A percentile compares a stretch with the other conserved stretches of the same genome.
phyloP scores from a whole-genome alignment of 2,797 vertebrate genomes.

The Halcyon leucocephala region DNA sequence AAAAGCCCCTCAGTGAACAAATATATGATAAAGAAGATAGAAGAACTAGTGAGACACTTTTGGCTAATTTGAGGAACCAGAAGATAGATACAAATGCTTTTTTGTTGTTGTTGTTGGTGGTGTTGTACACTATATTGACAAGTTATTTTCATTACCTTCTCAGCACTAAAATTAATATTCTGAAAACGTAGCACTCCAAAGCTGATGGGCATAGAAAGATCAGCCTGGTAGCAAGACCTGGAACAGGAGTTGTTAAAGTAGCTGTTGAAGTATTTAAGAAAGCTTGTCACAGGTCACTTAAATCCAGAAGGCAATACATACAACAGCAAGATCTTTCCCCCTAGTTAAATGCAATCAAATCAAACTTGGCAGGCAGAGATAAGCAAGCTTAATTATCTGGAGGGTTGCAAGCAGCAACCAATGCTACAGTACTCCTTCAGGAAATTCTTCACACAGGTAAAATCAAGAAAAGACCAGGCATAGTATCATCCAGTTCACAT shows the following conservation, averaged over 20 bases:
- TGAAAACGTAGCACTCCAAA: background rate
- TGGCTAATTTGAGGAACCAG: background rate
- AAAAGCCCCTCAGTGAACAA: background rate
- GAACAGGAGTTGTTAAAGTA: background rate
- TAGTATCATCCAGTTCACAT: background rate
- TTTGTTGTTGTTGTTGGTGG: background rate
- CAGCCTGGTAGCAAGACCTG: background rate
- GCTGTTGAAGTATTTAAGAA: background rate
- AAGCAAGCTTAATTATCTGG: background rate
- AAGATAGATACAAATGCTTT: background rate
- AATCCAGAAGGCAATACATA: background rate
- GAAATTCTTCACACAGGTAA: background rate
- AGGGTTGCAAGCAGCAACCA: background rate
- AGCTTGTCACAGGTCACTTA: background rate
- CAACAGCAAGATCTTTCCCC: background rate
- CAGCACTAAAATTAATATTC: background rate
- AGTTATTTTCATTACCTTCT: background rate
- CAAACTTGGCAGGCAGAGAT: background rate
- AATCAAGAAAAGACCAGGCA: background rate
- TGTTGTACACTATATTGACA: background rate
- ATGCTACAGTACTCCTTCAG: background rate
- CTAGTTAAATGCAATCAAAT: background rate
- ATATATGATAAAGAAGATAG: background rate
- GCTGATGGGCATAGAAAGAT: background rate
- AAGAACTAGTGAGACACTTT: background rate